Evolutionary conservation across 2,797 vertebrate species (phyloP).

Genomic region (Orestias chungarensis): DNA sequence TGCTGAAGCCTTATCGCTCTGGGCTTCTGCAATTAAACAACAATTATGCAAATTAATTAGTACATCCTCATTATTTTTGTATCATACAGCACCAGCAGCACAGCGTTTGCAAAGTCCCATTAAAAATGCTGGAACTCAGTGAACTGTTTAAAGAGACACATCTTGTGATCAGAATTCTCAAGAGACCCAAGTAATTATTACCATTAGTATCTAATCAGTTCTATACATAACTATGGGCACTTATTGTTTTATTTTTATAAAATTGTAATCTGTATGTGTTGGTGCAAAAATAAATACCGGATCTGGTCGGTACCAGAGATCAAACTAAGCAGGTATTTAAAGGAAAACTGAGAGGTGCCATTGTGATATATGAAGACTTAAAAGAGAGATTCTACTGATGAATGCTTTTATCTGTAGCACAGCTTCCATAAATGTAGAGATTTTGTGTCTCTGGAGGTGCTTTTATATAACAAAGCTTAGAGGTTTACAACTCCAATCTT

Average conservation of each 20-base stretch:
- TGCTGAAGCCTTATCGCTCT: constrained; percentile 64
- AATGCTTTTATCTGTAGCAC: too few relatives aligned
- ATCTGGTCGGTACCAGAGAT: background rate
- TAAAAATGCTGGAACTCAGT: constrained; percentile 32
- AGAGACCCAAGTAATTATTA: constrained; percentile 22
- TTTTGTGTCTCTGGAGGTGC: background rate
- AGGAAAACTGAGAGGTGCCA: background rate
- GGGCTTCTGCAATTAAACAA: constrained; percentile 73
- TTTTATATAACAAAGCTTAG: background rate
- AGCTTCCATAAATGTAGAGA: background rate
- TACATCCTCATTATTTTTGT: constrained; percentile 58
- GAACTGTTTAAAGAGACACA: constrained; percentile 50
- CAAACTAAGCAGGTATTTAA: background rate
- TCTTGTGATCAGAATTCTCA: constrained; percentile 49
- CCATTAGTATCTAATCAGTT: constrained; percentile 13
- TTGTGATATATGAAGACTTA: background rate
- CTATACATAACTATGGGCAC: constrained; percentile 19
- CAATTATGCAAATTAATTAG: constrained; percentile 70
- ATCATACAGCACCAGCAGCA: constrained; percentile 46
- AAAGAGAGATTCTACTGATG: too few relatives aligned
- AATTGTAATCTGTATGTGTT: background rate
- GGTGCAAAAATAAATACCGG: background rate
- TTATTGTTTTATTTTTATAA: constrained; percentile 9
- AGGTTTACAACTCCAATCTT: too few relatives aligned
- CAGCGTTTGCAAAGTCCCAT: constrained; percentile 28